Evolutionary conservation across 1,140 invertebrate genomes (phyloP), one percentile per base, ranked within the genome.

Genomic region (Calephelis nemesis): DNA sequence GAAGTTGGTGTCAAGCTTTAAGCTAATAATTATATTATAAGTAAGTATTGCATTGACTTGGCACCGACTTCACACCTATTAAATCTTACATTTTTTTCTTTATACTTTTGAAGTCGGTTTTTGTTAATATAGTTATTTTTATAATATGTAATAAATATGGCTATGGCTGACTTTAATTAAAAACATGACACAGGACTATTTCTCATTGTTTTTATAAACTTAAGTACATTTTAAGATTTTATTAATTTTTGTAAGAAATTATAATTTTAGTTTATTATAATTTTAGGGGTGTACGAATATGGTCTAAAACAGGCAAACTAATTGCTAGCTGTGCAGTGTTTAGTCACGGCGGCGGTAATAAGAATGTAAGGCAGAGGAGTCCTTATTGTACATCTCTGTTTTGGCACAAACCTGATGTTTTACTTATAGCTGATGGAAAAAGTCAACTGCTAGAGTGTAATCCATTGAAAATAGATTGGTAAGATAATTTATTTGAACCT

Each of bases 271-370:
- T 45, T 15, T 47, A 13, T 13, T 39, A 13, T n/a, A 64, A 63
- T 82, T 81, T 42, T 76, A 88, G 88, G 11, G 70, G 73, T 64
- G 70, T 89, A 3, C 74, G 81, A 45, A 75, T 91, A 63, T 88
- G 86, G 87, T 87, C 86, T 5, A 84, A 85, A 62, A 67, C 77
- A 42, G 88, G 88, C 4, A 88, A 85, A 73, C 58, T 84, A 7
- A 72, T 91, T 4, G 78, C 64, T 0, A 81, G 74, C 60, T 82
- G 84, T 74, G 65, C 54, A 15, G 66, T 85, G 6, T 67, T 62
- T 12, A 49, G 54, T 12, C 54, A 58, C 7, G 19, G n/a, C n/a
- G 45, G 47, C n/a, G 12, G 42, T 6, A 77, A 71, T 45, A 79
- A 75, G 63, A 68, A 69, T 50, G 47, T 68, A 8, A 76, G 70